These are phyloP conservation scores for Parasteatoda lunata DNA, from an alignment of 2,888 invertebrate species.

Conservation along the genomic window DNA sequence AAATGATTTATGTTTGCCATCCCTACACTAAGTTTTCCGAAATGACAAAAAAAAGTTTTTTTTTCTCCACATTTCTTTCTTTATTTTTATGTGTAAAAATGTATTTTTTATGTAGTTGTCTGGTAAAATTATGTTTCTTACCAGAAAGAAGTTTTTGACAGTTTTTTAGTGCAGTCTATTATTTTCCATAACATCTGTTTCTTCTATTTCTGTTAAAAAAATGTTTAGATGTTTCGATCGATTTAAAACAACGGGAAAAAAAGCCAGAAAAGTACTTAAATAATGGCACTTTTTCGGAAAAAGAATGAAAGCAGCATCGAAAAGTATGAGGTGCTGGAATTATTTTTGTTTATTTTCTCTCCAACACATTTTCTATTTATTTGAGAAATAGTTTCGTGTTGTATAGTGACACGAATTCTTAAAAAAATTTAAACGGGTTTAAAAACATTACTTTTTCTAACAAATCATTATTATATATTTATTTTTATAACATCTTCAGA, in stretches of 20 bases:
- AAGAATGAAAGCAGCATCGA: slow-evolving; percentile 14
- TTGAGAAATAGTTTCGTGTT: neutral
- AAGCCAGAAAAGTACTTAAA: slow-evolving; percentile 20
- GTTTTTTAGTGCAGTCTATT: slow-evolving; percentile 52
- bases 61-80: neutral
- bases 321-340: slow-evolving; percentile 1
- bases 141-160: slow-evolving; percentile 41
- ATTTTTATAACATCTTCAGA: too few species aligned
- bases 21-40: neutral
- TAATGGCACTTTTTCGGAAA: slow-evolving; percentile 17
- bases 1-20: slow-evolving; percentile 28
- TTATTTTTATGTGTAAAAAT: slow-evolving; percentile 20
- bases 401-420: too few species aligned
- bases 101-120: slow-evolving; percentile 22
- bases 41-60: neutral
- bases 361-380: neutral
- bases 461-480: too few species aligned
- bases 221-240: slow-evolving; percentile 23
- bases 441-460: too few species aligned
- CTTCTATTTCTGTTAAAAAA: slow-evolving; percentile 28
- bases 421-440: too few species aligned
- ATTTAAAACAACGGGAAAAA: slow-evolving; percentile 19
- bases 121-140: slow-evolving; percentile 44
- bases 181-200: slow-evolving; percentile 57
- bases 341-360: neutral